phyloP scores from a whole-genome alignment of 1,140 invertebrate species.

The Portunus trituberculatus region DNA sequence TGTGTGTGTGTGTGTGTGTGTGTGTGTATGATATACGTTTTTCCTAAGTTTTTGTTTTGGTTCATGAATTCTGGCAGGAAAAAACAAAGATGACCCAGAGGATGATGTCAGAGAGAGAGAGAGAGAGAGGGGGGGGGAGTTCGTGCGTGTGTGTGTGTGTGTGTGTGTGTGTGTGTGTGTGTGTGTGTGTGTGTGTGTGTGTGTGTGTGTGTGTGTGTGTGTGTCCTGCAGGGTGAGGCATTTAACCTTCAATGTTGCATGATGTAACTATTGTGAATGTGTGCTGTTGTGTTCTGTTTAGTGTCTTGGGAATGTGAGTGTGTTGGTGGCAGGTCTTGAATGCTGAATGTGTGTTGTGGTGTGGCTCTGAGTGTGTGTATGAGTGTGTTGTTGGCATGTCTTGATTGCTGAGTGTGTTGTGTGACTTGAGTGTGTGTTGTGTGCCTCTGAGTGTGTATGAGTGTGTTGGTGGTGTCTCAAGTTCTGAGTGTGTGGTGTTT shows the following conservation, averaged over 20 bases:
- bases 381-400: not conserved
- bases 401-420: not conserved
- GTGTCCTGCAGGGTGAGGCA: too few relatives aligned
- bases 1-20: constrained; percentile 40
- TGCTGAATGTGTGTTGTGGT: too few relatives aligned
- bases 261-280: too few relatives aligned
- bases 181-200: not conserved
- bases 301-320: too few relatives aligned
- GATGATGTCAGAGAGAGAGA: constrained; percentile 22
- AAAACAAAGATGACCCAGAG: not conserved
- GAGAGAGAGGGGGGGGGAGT: not conserved
- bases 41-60: not conserved
- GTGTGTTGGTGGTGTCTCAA: not conserved
- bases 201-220: constrained; percentile 19
- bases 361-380: not conserved
- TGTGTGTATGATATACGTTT: constrained; percentile 15
- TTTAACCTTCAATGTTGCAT: too few relatives aligned
- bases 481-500: not conserved
- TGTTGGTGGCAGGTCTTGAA: too few relatives aligned
- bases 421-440: too few relatives aligned
- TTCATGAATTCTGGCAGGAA: not conserved
- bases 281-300: too few relatives aligned
- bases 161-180: constrained; percentile 33
- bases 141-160: not conserved
- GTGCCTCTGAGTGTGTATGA: not conserved